phyloP scores from a whole-genome alignment of 2,113 vertebrate species.

The Eulacestoma nigropectus region DNA sequence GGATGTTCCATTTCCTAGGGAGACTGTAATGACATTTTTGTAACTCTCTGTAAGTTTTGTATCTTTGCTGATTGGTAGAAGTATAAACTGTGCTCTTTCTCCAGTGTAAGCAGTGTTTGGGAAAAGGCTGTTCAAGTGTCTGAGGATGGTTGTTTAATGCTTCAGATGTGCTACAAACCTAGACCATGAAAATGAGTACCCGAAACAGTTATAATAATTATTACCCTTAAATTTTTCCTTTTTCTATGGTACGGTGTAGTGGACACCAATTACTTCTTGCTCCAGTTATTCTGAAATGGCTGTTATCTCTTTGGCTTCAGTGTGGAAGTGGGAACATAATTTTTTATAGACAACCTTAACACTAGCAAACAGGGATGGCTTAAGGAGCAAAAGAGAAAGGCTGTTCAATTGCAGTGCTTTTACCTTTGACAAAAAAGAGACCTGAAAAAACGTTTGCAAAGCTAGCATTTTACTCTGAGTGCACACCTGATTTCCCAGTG shows the following conservation, averaged over 20 bases:
- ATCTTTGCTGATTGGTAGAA: constrained; percentile 9
- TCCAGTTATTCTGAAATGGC: background rate
- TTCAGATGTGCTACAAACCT: background rate
- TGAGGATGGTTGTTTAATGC: background rate
- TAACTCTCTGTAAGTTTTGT: background rate
- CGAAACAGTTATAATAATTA: background rate
- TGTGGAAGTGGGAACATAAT: background rate
- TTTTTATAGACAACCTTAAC: background rate
- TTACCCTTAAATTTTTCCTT: background rate
- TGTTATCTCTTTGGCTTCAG: background rate
- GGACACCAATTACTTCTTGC: background rate
- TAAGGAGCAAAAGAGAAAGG: background rate
- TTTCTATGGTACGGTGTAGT: background rate
- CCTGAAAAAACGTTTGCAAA: background rate
- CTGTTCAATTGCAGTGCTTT: background rate
- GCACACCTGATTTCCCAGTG: background rate
- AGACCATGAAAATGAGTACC: background rate
- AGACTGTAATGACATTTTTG: constrained; percentile 14
- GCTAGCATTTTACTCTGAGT: background rate
- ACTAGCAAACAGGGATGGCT: background rate
- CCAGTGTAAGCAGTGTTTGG: background rate
- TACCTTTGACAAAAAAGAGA: background rate
- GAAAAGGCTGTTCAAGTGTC: background rate
- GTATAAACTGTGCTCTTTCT: background rate
- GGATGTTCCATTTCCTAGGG: constrained; percentile 12